phyloP scores from a whole-genome alignment of 2,888 invertebrate genomes.

The Pogonocherus hispidulus region DNA sequence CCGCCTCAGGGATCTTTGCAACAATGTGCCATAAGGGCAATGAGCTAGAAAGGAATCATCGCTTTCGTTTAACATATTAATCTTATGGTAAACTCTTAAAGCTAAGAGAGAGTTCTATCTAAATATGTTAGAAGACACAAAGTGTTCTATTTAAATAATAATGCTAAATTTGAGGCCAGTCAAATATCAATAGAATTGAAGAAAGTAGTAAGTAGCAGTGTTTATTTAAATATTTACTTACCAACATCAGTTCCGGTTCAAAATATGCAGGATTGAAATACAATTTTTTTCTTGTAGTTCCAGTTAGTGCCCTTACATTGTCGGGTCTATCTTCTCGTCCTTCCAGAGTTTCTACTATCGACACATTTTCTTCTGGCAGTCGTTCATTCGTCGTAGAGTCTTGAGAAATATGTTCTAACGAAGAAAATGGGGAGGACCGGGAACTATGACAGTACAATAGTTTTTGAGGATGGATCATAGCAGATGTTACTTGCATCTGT shows the following conservation, averaged over 20 bases:
- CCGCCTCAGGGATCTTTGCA: no score
- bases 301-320: slow-evolving; percentile 75
- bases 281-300: slow-evolving; percentile 82
- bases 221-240: slow-evolving; percentile 69
- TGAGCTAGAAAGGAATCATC: no score
- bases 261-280: slow-evolving; percentile 95
- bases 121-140: no score
- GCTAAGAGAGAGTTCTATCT: no score
- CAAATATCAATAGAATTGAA: no score
- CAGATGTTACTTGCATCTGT: slow-evolving; percentile 76
- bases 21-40: no score
- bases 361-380: slow-evolving; percentile 87
- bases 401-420: slow-evolving; percentile 64
- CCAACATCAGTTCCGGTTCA: slow-evolving; percentile 86
- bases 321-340: slow-evolving; percentile 77
- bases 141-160: no score
- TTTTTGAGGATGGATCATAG: slow-evolving; percentile 77
- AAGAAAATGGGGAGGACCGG: slow-evolving; percentile 43
- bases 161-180: no score
- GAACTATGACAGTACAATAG: slow-evolving; percentile 34
- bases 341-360: slow-evolving; percentile 86
- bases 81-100: no score
- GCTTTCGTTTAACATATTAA: no score
- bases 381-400: slow-evolving; percentile 77
- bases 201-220: no score